phyloP scores from a whole-genome alignment of 35 echinoderm and acorn worm species.

The Acanthaster planci region DNA sequence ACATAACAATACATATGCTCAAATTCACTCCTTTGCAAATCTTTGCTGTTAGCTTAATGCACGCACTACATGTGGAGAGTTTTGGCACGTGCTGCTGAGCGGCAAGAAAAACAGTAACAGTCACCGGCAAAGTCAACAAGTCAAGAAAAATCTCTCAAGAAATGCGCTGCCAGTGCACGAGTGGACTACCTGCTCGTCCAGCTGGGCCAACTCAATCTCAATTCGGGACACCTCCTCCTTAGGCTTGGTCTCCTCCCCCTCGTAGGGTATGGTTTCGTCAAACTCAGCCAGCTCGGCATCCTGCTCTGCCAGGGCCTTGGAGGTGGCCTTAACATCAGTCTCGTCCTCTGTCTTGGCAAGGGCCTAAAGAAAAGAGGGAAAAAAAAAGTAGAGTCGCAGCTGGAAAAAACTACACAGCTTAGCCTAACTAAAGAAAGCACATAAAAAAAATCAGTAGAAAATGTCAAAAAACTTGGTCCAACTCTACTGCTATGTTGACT shows the following conservation, averaged over 20 bases:
- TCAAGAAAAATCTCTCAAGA: no score
- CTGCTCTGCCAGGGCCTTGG: constrained; percentile 95
- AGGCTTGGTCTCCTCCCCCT: constrained; percentile 81
- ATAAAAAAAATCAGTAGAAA: background rate
- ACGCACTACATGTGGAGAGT: no score
- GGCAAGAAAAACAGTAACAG: no score
- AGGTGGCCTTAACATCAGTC: constrained; percentile 80
- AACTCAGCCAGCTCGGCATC: constrained; percentile 95
- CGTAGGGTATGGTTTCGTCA: constrained; percentile 94
- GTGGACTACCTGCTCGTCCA: constrained; percentile 77
- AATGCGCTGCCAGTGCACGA: no score
- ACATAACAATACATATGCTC: no score
- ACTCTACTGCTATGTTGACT: no score
- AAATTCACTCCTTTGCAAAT: no score
- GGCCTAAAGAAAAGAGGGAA: constrained; percentile 57
- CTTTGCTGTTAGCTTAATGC: no score
- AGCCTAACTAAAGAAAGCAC: background rate
- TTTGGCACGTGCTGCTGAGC: no score
- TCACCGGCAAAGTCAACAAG: no score
- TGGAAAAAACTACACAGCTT: background rate
- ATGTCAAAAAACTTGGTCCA: no score
- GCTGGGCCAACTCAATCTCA: constrained; percentile 90
- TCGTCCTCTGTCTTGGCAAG: constrained; percentile 91
- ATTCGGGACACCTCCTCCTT: constrained; percentile 85
- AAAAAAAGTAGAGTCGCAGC: background rate